Base-by-base conservation (phyloP, 2,797 vertebrate species). In the Cyclopterus lumpus region DNA sequence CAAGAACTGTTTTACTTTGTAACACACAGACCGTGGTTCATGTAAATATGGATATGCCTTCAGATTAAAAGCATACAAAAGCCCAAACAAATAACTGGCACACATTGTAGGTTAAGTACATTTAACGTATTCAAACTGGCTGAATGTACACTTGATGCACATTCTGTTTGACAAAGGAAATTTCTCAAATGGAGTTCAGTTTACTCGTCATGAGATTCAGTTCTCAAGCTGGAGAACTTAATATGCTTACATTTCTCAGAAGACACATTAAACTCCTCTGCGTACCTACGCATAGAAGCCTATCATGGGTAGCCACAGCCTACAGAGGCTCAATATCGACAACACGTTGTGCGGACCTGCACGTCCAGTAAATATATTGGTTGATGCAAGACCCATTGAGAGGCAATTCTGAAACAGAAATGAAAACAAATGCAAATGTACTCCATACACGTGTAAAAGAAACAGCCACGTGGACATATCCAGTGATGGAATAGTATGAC, bases 1-100 rank as follows among this genome's bases (percentile, higher is more conserved):
- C n/a, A 46, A 82, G 57, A 71, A 72, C 67, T 75, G 67, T 49
- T 81, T 81, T 81, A 65, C 58, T 67, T 67, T 60, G 57, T 63
- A 76, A 73, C 65, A 80, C 64, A 62, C 18, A 40, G 67, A 75
- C 61, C 68, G 66, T 54, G 24, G 57, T 69, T 67, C 64, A 55
- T 67, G 75, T 68, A 75, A 80, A 73, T 73, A 57, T 80, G 38
- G 60, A 76, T 67, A 55, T 49, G 48, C 54, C 38, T 62, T 42
- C 58, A 71, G 78, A 82, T 79, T 30, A 75, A 77, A 68, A 67
- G 5, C 32, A 74, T 15, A 55, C 61, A 72, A 51, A 48, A 63
- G 15, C 64, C n/a, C 54, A 59, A 46, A 69, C 9, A 69, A 59
- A 73, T 53, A 49, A 12, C 26, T 32, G 61, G 44, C 36, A 67